Conservation (phyloP, 2,888 invertebrate genomes). For the Exocentrus adspersus region DNA sequence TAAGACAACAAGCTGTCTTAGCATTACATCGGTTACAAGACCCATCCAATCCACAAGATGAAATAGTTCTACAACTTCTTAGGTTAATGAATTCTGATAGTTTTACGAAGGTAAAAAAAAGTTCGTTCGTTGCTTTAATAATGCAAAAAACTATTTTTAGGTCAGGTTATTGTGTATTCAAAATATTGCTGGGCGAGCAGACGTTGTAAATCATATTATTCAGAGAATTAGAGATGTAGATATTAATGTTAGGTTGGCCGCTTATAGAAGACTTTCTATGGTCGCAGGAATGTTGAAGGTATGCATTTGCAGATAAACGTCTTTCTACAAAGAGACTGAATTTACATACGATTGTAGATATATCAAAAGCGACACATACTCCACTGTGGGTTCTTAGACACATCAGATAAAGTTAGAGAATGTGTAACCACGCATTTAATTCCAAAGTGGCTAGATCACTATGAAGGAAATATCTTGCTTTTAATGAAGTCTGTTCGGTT, state of each 20-base stretch:
- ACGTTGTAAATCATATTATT: constrained; percentile 76
- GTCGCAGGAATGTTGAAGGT: constrained; percentile 48
- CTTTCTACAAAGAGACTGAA: not conserved
- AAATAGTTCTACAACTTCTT: constrained; percentile 76
- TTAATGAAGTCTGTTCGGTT: constrained; percentile 81
- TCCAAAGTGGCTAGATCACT: constrained; percentile 80
- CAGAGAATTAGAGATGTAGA: constrained; percentile 81
- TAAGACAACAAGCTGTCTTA: constrained; percentile 82
- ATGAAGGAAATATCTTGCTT: constrained; percentile 75
- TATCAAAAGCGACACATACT: constrained; percentile 72
- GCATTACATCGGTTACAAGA: constrained; percentile 85
- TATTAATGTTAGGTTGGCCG: constrained; percentile 75
- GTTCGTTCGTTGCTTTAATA: not conserved
- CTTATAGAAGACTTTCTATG: constrained; percentile 60
- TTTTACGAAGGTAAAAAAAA: constrained; percentile 63
- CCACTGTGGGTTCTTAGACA: constrained; percentile 72
- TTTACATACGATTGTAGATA: constrained; percentile 65
- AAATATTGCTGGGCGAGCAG: constrained; percentile 77
- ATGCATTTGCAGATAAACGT: constrained; percentile 7
- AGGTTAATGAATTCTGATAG: constrained; percentile 81
- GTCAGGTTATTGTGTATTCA: constrained; percentile 72
- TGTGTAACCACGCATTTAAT: constrained; percentile 68
- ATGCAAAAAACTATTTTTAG: constrained; percentile 43
- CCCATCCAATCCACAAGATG: constrained; percentile 78
- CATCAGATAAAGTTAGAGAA: constrained; percentile 64